A percentile compares a stretch with the other conserved stretches of the same genome.
These are phyloP conservation scores for Corbicula japonica DNA, from an alignment of 2,888 invertebrate genomes.

Conservation along the genomic window DNA sequence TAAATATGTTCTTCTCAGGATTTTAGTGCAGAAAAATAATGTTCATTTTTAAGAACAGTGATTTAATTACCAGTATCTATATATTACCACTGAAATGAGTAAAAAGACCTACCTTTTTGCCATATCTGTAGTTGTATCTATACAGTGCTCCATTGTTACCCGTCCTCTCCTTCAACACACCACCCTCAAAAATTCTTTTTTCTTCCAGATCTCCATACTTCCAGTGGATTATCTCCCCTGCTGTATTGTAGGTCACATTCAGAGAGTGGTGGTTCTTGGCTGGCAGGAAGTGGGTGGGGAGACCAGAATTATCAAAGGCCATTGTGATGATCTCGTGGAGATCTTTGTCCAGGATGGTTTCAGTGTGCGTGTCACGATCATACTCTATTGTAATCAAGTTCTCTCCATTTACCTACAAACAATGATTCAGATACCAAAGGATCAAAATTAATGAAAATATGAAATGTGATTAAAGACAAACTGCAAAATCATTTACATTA, in stretches of 20 bases:
- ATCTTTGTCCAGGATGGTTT: constrained; percentile 95
- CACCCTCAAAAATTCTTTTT: constrained; percentile 94
- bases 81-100: no score
- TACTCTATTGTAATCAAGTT: constrained; percentile 96
- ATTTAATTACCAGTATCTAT: no score
- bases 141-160: constrained; percentile 96
- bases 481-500: no score
- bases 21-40: no score
- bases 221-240: constrained; percentile 96
- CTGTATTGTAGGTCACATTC: constrained; percentile 94
- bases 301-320: constrained; percentile 95
- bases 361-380: constrained; percentile 95
- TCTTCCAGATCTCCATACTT: constrained; percentile 96
- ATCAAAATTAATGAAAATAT: no score
- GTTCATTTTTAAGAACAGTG: no score
- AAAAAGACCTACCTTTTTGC: constrained; percentile 89
- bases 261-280: constrained; percentile 86
- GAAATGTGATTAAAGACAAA: no score
- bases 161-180: constrained; percentile 95
- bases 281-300: constrained; percentile 89
- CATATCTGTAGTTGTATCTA: constrained; percentile 96
- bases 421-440: no score
- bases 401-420: constrained; percentile 94
- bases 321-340: constrained; percentile 94
- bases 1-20: no score